These are phyloP conservation scores for Nebria salina DNA, from an alignment of 2,888 invertebrate genomes.

Conservation along the genomic window DNA sequence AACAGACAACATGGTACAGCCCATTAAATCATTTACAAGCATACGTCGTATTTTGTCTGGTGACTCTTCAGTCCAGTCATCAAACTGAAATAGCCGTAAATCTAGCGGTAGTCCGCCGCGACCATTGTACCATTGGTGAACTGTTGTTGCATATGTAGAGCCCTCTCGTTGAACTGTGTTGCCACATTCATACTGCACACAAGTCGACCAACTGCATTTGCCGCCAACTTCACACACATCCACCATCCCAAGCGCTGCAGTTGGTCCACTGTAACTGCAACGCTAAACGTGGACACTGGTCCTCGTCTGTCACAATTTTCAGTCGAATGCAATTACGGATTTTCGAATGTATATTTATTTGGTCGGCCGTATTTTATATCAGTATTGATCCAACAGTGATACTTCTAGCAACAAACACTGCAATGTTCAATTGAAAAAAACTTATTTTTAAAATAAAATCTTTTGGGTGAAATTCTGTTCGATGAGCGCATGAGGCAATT, in stretches of 20 bases:
- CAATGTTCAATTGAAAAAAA: background rate
- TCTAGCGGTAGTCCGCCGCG: background rate
- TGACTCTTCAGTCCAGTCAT: background rate
- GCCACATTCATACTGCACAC: background rate
- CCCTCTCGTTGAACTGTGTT: background rate
- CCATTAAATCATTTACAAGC: constrained; percentile 1
- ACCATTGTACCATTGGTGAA: background rate
- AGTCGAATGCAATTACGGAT: background rate
- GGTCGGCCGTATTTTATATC: background rate
- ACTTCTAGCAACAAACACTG: background rate
- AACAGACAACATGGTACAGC: background rate
- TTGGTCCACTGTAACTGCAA: background rate
- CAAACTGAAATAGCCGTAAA: background rate
- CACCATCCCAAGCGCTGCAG: background rate
- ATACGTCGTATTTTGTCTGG: constrained; percentile 1
- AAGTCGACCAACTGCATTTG: background rate
- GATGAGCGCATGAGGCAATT: too few species aligned
- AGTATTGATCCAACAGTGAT: background rate
- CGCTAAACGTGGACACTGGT: background rate
- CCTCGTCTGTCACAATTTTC: background rate
- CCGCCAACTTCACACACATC: background rate
- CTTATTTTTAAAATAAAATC: background rate
- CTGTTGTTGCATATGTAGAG: background rate
- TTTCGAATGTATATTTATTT: background rate
- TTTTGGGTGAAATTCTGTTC: too few species aligned